Conservation (phyloP, 2,888 invertebrate genomes). For the Cecidostiba fungosa region DNA sequence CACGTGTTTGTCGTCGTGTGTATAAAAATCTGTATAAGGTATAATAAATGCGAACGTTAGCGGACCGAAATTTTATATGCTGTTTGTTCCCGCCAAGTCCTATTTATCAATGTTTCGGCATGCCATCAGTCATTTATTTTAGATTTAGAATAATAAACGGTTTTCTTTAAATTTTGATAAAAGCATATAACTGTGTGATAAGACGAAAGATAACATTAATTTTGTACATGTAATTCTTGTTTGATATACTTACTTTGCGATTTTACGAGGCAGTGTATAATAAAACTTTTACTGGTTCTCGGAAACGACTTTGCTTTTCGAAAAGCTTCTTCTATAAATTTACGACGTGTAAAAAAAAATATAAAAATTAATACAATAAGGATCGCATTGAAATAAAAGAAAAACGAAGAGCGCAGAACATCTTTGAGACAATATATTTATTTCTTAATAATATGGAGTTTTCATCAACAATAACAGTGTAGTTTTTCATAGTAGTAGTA, state of each 20-base stretch:
- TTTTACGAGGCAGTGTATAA: neutral
- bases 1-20: neutral
- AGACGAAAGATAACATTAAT: neutral
- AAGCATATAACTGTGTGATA: neutral
- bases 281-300: neutral
- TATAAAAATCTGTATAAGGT: too few species aligned
- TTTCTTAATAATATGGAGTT: conserved; percentile 79
- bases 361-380: neutral
- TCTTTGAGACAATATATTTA: conserved; percentile 79
- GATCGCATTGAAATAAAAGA: too few species aligned
- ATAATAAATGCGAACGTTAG: too few species aligned
- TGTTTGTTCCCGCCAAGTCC: neutral
- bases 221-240: neutral
- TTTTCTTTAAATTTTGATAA: neutral
- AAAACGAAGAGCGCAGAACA: neutral
- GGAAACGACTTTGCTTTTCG: too few species aligned
- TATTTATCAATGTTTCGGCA: neutral
- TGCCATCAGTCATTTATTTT: neutral
- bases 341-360: neutral
- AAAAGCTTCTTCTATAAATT: too few species aligned
- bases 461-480: conserved; percentile 80
- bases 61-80: neutral
- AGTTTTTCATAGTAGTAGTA: conserved; percentile 71
- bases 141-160: neutral
- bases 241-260: neutral